These are phyloP conservation scores for Pediacus dermestoides DNA, from an alignment of 2,888 invertebrate species.

Conservation along the genomic window DNA sequence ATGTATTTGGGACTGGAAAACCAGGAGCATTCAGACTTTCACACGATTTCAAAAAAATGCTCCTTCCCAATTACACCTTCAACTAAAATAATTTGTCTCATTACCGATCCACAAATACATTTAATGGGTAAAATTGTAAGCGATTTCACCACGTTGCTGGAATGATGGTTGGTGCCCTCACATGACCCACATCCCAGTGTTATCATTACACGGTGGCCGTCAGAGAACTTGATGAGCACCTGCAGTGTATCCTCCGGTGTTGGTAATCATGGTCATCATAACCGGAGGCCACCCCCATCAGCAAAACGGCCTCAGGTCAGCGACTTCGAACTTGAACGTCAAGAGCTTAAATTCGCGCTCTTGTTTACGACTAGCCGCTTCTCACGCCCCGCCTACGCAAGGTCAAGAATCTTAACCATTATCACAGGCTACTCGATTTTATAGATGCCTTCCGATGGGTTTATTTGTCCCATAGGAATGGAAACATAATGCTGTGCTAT, in stretches of 20 bases:
- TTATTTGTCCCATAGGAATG: conserved; percentile 8
- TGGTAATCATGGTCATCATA: conserved; percentile 18
- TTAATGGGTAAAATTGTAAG: too few species aligned
- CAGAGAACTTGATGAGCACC: conserved; percentile 22
- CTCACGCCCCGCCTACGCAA: conserved; percentile 34
- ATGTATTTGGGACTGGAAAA: too few species aligned
- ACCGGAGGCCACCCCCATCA: conserved; percentile 23
- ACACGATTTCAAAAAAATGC: too few species aligned
- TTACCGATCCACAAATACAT: too few species aligned
- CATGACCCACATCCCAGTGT: too few species aligned
- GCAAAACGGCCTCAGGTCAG: conserved; percentile 21
- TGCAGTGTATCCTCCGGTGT: conserved; percentile 20
- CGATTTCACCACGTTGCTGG: too few species aligned
- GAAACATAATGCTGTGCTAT: conserved; percentile 2
- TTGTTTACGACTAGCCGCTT: conserved; percentile 22
- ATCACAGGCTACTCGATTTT: conserved; percentile 28
- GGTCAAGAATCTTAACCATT: conserved; percentile 34
- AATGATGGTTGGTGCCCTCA: too few species aligned
- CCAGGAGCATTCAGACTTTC: too few species aligned
- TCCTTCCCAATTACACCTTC: too few species aligned
- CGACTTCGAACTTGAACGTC: conserved; percentile 23
- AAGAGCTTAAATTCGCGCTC: conserved; percentile 30
- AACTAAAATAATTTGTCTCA: too few species aligned
- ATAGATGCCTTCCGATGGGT: conserved; percentile 21
- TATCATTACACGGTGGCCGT: conserved; percentile 28